Evolutionary conservation across 1,140 invertebrate species (phyloP), one percentile per base, ranked within the genome.

Genomic region (Drosophila sucinea): DNA sequence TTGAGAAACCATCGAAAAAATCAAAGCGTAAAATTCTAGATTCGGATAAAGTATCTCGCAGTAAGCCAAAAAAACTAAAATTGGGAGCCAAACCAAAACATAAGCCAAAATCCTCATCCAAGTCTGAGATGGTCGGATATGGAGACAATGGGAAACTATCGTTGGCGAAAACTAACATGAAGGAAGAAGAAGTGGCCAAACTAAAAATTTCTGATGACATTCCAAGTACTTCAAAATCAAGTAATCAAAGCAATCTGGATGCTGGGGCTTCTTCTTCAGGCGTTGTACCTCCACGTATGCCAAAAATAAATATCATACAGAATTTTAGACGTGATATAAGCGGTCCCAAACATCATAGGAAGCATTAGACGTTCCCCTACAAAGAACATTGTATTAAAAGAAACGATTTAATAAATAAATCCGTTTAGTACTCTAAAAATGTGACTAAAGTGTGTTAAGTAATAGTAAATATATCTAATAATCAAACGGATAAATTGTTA

Each of bases 401-500:
- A 7, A 23, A 47, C 2, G 17, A 17, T 17, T 17, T 3, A 27
- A 51, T 27, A 51, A 51, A 51, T 25, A 27, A 51, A 51, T 51
- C 23, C 5, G 7, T 47, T 47, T 47, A 47, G 17, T 3, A 40
- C 23, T 47, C 7, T 17, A 17, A 47, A 25, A 47, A 17, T 25
- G 8, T 51, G 44, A 10, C 17, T 17, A 17, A 17, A 17, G 17
- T 17, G 17, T 17, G 17, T 17, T 17, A 17, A 17, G 17, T 17
- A 17, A 17, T 17, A 17, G 17, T 17, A 17, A 17, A 67, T 56
- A 70, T 81, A 81, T 78, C 84, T 71, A 55, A 82, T 83, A 86
- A 77, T 79, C 84, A 80, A 66, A 73, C 78, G 89, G 83, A 87
- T 89, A 87, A 87, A 87, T 87, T 71, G 83, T 80, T 58, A 62